Conservation (phyloP, 2,888 invertebrate genomes). For the Nymphalis polychloros region DNA sequence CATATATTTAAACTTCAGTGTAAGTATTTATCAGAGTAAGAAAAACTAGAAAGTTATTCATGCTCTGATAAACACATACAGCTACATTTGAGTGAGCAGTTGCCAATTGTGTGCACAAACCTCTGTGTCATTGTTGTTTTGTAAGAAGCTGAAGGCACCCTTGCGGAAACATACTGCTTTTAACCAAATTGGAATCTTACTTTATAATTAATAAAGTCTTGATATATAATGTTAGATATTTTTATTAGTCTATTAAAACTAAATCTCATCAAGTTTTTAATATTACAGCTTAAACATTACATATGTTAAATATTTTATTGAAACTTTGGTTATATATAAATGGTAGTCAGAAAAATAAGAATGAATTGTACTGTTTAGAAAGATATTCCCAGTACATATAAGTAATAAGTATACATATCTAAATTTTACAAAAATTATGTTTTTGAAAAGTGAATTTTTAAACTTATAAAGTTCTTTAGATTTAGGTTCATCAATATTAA, state of each 20-base stretch:
- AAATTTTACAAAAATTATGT: no score
- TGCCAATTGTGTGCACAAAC: slow-evolving; percentile 70
- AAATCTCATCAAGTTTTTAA: no score
- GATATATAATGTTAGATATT: not conserved
- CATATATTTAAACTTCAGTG: slow-evolving; percentile 14
- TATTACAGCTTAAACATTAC: no score
- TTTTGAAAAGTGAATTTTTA: no score
- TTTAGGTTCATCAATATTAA: no score
- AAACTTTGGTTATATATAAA: no score
- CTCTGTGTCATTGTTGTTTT: slow-evolving; percentile 75
- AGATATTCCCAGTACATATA: no score
- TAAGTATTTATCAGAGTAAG: slow-evolving; percentile 36
- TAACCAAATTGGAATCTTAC: slow-evolving; percentile 14
- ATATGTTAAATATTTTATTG: no score
- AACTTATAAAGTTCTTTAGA: no score
- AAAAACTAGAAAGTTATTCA: slow-evolving; percentile 79
- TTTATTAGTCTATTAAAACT: not conserved
- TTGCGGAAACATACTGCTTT: slow-evolving; percentile 58
- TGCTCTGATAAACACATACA: slow-evolving; percentile 77
- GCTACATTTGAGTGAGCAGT: slow-evolving; percentile 65
- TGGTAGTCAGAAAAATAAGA: no score
- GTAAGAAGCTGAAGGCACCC: slow-evolving; percentile 62
- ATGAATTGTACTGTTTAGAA: no score
- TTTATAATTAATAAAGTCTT: not conserved
- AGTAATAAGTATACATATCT: no score